Evolutionary conservation across 1,140 invertebrate genomes (phyloP).

Genomic region (Thaumetopoea pityocampa): DNA sequence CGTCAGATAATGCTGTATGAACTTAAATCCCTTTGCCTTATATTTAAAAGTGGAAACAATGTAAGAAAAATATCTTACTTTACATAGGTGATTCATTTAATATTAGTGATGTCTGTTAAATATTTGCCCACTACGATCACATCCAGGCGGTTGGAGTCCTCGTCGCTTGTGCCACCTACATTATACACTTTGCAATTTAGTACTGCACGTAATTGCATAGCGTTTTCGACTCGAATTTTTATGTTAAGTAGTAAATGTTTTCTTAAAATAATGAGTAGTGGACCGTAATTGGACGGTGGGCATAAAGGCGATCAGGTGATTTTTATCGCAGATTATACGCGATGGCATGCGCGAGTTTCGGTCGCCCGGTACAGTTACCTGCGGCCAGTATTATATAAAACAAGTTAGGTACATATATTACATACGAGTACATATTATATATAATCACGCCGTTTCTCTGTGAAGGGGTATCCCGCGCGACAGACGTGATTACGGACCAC

Average conservation of each 20-base stretch:
- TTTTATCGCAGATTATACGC: conserved; percentile 14
- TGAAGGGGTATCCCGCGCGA: too few species aligned
- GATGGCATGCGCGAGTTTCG: neutral
- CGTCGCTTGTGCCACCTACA: conserved; percentile 15
- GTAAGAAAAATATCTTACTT: too few species aligned
- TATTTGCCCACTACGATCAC: neutral
- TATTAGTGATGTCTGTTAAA: too few species aligned
- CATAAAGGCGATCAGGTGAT: conserved; percentile 19
- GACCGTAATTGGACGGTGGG: conserved; percentile 19
- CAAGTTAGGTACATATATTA: too few species aligned
- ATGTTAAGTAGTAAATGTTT: conserved; percentile 34
- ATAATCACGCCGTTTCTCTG: too few species aligned
- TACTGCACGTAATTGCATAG: conserved; percentile 46
- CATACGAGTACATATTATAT: too few species aligned
- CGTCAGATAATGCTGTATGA: too few species aligned
- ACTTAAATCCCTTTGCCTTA: too few species aligned
- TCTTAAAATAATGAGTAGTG: conserved; percentile 32
- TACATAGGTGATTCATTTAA: too few species aligned
- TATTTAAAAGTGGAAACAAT: too few species aligned
- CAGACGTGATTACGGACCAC: too few species aligned
- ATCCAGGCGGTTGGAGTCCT: conserved; percentile 6
- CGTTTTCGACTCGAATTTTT: conserved; percentile 39
- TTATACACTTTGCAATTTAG: conserved; percentile 44
- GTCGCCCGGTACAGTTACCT: neutral
- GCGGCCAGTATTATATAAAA: neutral